Conservation (phyloP, 2,113 vertebrate species). For the Notarius lentiginosus region DNA sequence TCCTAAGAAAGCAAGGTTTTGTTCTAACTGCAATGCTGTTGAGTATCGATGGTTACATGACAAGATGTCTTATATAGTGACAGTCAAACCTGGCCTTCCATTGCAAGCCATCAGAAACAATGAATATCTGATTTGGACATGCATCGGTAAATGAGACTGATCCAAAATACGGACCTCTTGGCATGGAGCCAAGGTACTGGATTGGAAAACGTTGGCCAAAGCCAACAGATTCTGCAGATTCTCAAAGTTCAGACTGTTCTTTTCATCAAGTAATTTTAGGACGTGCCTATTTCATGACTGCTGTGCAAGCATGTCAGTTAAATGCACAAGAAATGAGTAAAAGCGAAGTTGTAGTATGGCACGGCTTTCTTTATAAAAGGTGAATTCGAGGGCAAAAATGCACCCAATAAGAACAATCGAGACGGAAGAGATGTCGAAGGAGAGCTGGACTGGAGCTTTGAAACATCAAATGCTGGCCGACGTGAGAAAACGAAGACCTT, state of each 20-base stretch:
- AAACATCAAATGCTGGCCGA: too few species aligned
- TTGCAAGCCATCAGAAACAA: not conserved
- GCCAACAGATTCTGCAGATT: not conserved
- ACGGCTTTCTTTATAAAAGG: too few species aligned
- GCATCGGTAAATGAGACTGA: not conserved
- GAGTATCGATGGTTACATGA: not conserved
- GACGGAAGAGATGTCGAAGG: too few species aligned
- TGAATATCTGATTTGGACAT: not conserved
- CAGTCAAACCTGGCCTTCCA: not conserved
- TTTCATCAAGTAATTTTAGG: constrained; percentile 1
- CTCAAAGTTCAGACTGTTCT: not conserved
- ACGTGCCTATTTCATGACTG: not conserved
- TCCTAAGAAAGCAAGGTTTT: not conserved
- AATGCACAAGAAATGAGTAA: too few species aligned
- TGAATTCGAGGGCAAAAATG: too few species aligned
- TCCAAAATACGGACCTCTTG: not conserved
- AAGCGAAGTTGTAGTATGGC: too few species aligned
- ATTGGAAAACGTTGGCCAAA: too few species aligned
- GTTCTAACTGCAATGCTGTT: not conserved
- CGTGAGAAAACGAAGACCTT: too few species aligned
- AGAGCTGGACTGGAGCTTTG: too few species aligned
- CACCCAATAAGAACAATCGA: too few species aligned
- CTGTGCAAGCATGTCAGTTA: too few species aligned
- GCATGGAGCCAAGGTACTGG: not conserved
- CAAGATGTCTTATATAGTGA: not conserved